Evolutionary conservation across 2,888 invertebrate species (phyloP).

Genomic region (Proisotoma minuta): DNA sequence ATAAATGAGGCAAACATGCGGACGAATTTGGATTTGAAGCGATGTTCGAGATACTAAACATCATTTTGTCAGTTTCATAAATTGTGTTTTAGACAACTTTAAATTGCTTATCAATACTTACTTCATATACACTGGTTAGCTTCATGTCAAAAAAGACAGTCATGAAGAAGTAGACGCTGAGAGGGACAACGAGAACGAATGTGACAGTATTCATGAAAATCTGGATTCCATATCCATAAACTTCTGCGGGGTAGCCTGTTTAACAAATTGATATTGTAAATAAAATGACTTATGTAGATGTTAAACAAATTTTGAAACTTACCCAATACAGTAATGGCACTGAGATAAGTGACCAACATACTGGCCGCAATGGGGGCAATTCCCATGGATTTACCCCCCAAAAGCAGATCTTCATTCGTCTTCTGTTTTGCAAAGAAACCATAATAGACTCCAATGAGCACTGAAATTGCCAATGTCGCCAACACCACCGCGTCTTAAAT

Average conservation of each 20-base stretch:
- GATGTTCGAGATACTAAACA: conserved; percentile 41
- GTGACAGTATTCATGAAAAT: conserved; percentile 39
- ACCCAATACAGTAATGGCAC: conserved; percentile 46
- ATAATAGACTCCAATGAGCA: conserved; percentile 44
- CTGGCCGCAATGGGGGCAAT: conserved; percentile 42
- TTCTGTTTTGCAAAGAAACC: conserved; percentile 37
- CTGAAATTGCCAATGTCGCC: conserved; percentile 37
- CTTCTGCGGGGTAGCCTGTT: conserved; percentile 44
- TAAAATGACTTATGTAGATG: neutral
- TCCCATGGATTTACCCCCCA: conserved; percentile 44
- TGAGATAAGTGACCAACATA: conserved; percentile 45
- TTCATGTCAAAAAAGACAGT: conserved; percentile 43
- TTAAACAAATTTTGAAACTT: conserved; percentile 6
- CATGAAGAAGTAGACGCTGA: conserved; percentile 43
- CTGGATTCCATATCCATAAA: conserved; percentile 41
- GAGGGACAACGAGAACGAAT: conserved; percentile 29
- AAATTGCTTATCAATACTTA: no score
- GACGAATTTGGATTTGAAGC: conserved; percentile 41
- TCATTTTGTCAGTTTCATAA: neutral
- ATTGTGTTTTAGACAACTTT: neutral
- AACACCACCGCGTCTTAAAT: conserved; percentile 37
- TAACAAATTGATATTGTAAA: neutral
- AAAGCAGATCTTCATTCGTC: conserved; percentile 44
- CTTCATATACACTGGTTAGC: conserved; percentile 45
- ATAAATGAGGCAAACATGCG: conserved; percentile 43